Evolutionary conservation across 2,888 invertebrate species (phyloP), one percentile per base, ranked within the genome.

Genomic region (Aspidapion aeneum): DNA sequence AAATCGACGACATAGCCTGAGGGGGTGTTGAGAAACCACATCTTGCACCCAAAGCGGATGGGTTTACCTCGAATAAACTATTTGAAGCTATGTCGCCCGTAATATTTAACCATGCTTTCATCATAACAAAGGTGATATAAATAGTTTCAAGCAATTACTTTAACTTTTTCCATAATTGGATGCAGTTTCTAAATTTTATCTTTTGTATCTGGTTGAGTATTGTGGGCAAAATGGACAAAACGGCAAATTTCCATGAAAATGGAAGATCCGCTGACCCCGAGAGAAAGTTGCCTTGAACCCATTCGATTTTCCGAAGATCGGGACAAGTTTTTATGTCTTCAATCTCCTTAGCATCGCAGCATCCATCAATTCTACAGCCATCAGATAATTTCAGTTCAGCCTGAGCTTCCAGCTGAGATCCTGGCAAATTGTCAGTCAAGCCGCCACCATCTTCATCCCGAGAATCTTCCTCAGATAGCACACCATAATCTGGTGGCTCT

Each of bases 391-490:
- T 57, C n/a, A 61, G 16, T 55, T 67, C 62, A 49, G 63, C 67
- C 48, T 7, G 20, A n/a, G 66, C 62, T 52, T 59, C 19, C 54
- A 64, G 35, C 51, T 64, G 62, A 2, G 54, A 54, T 19, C 62
- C 52, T 2, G 58, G 58, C 21, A 65, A 61, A 61, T 67, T 61
- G 35, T 67, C 61, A 54, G 62, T 18, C 20, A 49, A 52, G 12
- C 64, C 63, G 48, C 62, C 66, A 49, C 55, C 57, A 63, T 66
- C 63, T 60, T 67, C 65, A 49, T 66, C 64, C 1, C 60, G 62
- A 21, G 65, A 67, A 55, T 63, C 60, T 58, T 67, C 63, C 21
- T 67, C 65, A n/a, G 64, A 63, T 7, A 64, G 49, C 22, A 61
- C 51, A 21, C 55, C 50, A 49, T 51, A 18, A 51, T 61, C 66